Evolutionary conservation across 2,113 vertebrate genomes (phyloP), one percentile per base, ranked within the genome.

Genomic region (Rhagologus leucostigma): DNA sequence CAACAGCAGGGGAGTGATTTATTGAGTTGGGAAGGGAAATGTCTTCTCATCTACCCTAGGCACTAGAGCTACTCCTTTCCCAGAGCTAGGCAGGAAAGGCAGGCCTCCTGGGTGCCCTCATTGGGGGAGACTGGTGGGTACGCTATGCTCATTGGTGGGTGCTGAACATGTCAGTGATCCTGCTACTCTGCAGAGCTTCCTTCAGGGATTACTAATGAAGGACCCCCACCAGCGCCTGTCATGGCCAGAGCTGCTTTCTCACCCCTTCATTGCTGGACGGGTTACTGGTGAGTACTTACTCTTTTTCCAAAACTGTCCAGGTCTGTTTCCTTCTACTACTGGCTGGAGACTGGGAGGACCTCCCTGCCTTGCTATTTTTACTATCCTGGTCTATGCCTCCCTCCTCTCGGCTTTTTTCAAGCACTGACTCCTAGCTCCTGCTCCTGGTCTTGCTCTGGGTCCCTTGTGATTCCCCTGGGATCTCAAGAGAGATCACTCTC

Each of bases 141-240:
- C 17, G 9, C 3, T 56, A 8, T 64, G 24, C 63, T 79, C 23
- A 7, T 6, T 84, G 37, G 10, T 27, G 59, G 24, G 16, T 85
- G 49, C 19, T 10, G 10, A 87, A 42, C 26, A 3, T 56, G 42
- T 83, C 1, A 1, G 22, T 95, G 84, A 94, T 37, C 10, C 37
- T 92, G 53, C 69, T 17, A 15, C 27, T 82, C 83, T 63, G 47
- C 93, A 99, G 99, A 99, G 97, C 96, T 99, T 99, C 93, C 97
- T 99, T 60, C 99, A 99, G 93, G 99, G 99, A 55, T 98, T 99
- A 53, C 96, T 99, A 64, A 99, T 98, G 90, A 99, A 99, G 98
- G 98, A 99, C 64, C 98, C 99, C 6, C 92, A 87, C 68, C 98
- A 98, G 90, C 98, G 99, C 26, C 96, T 99, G 79, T 98, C 99